Base-by-base conservation (phyloP, 2,797 vertebrate genomes). In the Trematomus bernacchii region DNA sequence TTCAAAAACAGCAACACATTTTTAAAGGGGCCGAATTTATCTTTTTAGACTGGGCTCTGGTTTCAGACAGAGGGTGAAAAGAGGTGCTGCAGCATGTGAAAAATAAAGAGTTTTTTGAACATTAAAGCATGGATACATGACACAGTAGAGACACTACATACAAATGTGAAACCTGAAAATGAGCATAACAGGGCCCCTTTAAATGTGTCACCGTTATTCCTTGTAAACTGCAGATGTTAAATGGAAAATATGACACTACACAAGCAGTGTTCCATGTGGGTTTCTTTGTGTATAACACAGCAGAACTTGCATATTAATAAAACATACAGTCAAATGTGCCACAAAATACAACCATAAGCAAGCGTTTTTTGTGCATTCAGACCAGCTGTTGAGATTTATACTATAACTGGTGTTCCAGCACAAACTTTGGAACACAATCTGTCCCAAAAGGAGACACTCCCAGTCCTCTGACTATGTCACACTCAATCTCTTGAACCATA, bases 341-440 rank as follows among this genome's bases (percentile, higher is more conserved):
- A 27, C 18, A 58, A 30, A 55, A 18, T 47, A 40, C 0, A 1
- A 52, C 5, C 14, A 33, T 10, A 16, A 43, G 15, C 21, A 33
- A 10, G 33, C 13, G 16, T 37, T 58, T 65, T 65, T 43, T 43
- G 6, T 51, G 0, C n/a, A 12, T 44, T 18, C n/a, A 1, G 61
- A 21, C 40, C 59, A 55, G 61, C 54, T 63, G 51, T 37, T 40
- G 51, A 27, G 10, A 48, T 37, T 15, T 10, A 59, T 65, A 16
- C 54, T 6, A 18, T 52, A 72, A 64, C 12, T 40, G 8, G 18
- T 52, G 50, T 66, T 66, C 44, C 37, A 66, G 66, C 18, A 60
- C 42, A 71, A 50, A 19, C 12, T 11, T 16, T 64, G 78, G 21
- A 60, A 42, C 21, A 57, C 19, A 65, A 52, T 73, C 1, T 2